Base-by-base conservation (phyloP, 2,113 vertebrate species). In the Psittacus erithacus region DNA sequence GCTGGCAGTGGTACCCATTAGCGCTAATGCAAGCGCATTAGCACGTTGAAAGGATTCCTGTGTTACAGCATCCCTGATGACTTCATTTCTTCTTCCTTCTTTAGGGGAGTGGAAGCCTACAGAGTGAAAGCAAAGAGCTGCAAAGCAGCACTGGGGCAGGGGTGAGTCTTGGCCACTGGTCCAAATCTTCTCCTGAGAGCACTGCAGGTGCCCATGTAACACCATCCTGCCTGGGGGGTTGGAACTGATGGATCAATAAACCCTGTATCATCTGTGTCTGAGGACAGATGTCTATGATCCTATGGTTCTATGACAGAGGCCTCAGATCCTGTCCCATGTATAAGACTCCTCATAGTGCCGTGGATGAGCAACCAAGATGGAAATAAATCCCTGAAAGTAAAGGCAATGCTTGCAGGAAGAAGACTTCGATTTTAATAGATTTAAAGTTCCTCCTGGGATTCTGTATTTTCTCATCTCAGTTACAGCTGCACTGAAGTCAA, bases 1-100 rank as follows among this genome's bases (percentile, higher is more conserved):
- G 91, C 69, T 50, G 83, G 7, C 67, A 65, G 94, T 65, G 35
- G 67, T 65, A 63, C 89, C 91, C 93, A 91, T 95, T 90, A 95
- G 78, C 11, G 2, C 87, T 94, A 92, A 96, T 95, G 94, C 80
- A 46, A 64, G 75, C 17, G 17, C 86, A 82, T 95, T 65, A 87
- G 89, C 91, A 57, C 81, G 1, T 18, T 7, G 47, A 62, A 69
- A 87, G 91, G 91, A 79, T 92, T 87, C 86, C 81, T 95, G 69
- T 9, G 50, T 31, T 19, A 20, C 80, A 60, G 80, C 80, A 63
- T 55, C 91, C 74, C 88, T 2, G 64, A 24, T 49, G 80, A n/a
- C 60, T 89, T 50, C 60, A 10, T 49, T 81, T 22, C 88, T 63
- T 53, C 90, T 31, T 82, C 64, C 60, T 60, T 39, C 69, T 62